Base-by-base conservation (phyloP, 2,888 invertebrate species). In the Chymomyza fuscimana region DNA sequence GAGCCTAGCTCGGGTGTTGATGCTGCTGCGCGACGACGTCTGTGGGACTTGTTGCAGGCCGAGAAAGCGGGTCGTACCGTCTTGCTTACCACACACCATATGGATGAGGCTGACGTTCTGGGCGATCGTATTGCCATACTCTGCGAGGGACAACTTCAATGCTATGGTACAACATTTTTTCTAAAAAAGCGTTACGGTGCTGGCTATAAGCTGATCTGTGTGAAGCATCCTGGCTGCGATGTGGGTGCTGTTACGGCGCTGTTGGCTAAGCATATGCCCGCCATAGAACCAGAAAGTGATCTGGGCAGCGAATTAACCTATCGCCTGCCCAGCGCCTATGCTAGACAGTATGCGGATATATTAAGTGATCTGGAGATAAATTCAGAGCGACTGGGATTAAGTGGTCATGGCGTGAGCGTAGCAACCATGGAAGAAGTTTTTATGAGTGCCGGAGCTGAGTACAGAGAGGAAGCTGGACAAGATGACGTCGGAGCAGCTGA, bases 381-480 rank as follows among this genome's bases (percentile, higher is more conserved):
- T 63, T 93, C 93, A 29, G 88, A 91, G 0, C 87, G 88, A 0
- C 92, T 97, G 16, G 94, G 94, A 5, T 94, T 96, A 62, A 93
- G 93, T 70, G 95, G 96, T 87, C 97, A 95, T 89, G 97, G 97
- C 2, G 94, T 96, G 22, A 94, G 96, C 5, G 94, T 96, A 15
- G 96, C 97, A 0, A 96, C 96, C 0, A 93, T 97, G 91, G 97
- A 97, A 92, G 97, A 97, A 92, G 97, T 97, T 0, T 96, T 96
- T 87, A 94, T 96, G 93, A 94, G 94, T 19, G 92, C 93, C 12
- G 93, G 93, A 12, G 91, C 92, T 2, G 93, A 93, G 69, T 66
- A 68, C 56, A 66, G 51, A 4, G 50, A 56, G 10, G 10, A 12
- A 9, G 60, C 63, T 15, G 52, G 19, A 9, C 19, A 2, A 15